phyloP scores from a whole-genome alignment of 2,797 vertebrate genomes.

The Lophotriccus pileatus region DNA sequence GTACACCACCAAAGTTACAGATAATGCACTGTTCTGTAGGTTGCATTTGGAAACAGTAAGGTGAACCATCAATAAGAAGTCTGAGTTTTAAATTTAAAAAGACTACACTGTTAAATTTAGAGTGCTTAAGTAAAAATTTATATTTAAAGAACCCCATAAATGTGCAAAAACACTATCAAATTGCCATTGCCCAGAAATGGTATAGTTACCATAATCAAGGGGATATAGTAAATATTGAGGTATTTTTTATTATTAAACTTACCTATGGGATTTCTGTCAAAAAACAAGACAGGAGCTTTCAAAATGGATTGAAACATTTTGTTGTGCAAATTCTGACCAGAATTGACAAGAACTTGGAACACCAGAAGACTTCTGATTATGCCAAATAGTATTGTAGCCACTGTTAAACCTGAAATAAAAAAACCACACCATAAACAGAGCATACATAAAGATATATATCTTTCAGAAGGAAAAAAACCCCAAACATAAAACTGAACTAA shows the following conservation, averaged over 20 bases:
- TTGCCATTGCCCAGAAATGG: not conserved
- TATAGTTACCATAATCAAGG: not conserved
- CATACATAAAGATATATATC: not conserved
- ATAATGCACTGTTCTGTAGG: not conserved
- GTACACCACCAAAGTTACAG: not conserved
- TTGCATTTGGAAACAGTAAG: not conserved
- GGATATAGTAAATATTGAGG: not conserved
- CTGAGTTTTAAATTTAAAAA: not conserved
- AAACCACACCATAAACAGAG: not conserved
- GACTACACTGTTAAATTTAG: not conserved
- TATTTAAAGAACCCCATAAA: rapidly evolving
- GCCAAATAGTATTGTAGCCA: constrained; percentile 82
- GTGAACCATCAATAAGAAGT: not conserved
- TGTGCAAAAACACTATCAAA: not conserved
- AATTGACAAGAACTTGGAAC: constrained; percentile 85
- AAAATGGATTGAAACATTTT: constrained; percentile 81
- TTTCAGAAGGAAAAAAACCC: not conserved
- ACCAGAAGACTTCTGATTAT: constrained; percentile 80
- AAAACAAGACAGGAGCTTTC: constrained; percentile 79
- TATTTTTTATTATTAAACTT: constrained; percentile 5
- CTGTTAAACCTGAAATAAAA: constrained; percentile 83
- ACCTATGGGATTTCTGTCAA: constrained; percentile 83
- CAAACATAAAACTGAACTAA: not conserved
- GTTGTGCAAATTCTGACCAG: constrained; percentile 84
- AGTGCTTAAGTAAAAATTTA: not conserved